phyloP scores from a whole-genome alignment of 2,888 invertebrate genomes.

The Trichopria drosophilae region DNA sequence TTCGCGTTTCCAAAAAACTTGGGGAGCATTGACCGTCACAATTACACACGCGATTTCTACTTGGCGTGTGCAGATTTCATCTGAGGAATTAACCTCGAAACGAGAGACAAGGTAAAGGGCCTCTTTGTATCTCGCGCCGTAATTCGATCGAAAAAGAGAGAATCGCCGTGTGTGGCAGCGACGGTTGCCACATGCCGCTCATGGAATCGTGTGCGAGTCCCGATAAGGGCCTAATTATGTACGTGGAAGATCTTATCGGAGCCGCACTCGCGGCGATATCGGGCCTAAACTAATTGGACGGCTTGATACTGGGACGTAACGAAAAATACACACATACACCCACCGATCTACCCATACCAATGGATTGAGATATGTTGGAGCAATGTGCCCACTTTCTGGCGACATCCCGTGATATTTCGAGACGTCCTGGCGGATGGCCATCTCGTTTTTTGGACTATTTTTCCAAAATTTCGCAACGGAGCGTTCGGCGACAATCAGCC shows the following conservation, averaged over 20 bases:
- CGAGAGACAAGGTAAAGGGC: slow-evolving; percentile 30
- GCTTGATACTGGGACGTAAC: slow-evolving; percentile 31
- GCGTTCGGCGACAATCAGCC: slow-evolving; percentile 39
- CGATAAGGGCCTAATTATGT: slow-evolving; percentile 53
- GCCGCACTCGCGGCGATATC: slow-evolving; percentile 43
- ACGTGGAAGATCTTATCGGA: slow-evolving; percentile 40
- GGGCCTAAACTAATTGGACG: slow-evolving; percentile 50
- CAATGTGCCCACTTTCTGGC: slow-evolving; percentile 16
- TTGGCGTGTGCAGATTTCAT: slow-evolving; percentile 13
- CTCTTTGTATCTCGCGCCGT: slow-evolving; percentile 21
- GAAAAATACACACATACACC: slow-evolving; percentile 7
- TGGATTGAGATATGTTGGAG: too few species aligned
- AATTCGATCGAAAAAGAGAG: slow-evolving; percentile 29
- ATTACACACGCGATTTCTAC: too few species aligned
- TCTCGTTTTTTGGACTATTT: too few species aligned
- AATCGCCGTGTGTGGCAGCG: slow-evolving; percentile 33
- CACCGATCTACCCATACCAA: too few species aligned
- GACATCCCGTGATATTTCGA: slow-evolving; percentile 36
- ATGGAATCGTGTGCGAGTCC: slow-evolving; percentile 34
- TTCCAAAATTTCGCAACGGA: background rate
- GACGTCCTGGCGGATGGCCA: slow-evolving; percentile 47
- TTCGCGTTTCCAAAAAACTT: too few species aligned
- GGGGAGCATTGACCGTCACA: too few species aligned
- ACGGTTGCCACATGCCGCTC: slow-evolving; percentile 36
- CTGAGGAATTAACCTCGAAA: slow-evolving; percentile 12